These are phyloP conservation scores for Aythya fuligula DNA, from an alignment of 2,797 vertebrate genomes.

Conservation along the genomic window DNA sequence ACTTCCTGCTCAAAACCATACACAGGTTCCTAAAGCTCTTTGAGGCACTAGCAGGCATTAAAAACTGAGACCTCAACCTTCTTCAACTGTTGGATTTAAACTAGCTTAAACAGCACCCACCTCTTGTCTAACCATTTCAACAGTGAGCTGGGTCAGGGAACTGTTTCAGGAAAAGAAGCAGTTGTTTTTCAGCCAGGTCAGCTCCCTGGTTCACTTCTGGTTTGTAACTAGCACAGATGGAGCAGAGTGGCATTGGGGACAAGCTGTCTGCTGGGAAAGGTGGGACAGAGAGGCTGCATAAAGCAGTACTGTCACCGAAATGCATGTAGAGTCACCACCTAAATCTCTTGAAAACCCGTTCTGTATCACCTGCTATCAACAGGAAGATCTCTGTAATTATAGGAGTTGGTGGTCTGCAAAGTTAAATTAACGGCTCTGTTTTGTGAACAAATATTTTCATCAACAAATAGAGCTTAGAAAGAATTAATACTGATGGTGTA, in stretches of 20 bases:
- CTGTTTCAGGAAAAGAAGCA: not conserved
- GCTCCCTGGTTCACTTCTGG: not conserved
- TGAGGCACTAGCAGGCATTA: not conserved
- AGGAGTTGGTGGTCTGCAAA: not conserved
- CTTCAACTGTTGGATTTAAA: not conserved
- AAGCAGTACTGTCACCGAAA: not conserved
- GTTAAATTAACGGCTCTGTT: not conserved
- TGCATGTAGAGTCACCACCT: not conserved
- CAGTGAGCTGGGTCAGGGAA: not conserved
- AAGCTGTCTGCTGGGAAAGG: not conserved
- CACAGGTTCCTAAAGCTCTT: not conserved
- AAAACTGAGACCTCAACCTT: not conserved
- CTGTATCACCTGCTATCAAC: constrained; percentile 7
- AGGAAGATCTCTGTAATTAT: not conserved
- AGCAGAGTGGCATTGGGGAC: not conserved
- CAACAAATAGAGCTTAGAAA: not conserved
- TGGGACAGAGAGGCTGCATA: not conserved
- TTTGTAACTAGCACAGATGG: not conserved
- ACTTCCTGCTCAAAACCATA: not conserved
- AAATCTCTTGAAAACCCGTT: not conserved
- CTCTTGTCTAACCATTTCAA: not conserved
- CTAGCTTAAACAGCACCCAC: not conserved
- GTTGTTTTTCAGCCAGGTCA: not conserved
- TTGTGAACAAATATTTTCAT: constrained; percentile 11
- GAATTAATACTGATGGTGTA: not conserved